These are phyloP conservation scores for Selene dorsalis DNA, from an alignment of 2,797 vertebrate genomes.

Conservation along the genomic window DNA sequence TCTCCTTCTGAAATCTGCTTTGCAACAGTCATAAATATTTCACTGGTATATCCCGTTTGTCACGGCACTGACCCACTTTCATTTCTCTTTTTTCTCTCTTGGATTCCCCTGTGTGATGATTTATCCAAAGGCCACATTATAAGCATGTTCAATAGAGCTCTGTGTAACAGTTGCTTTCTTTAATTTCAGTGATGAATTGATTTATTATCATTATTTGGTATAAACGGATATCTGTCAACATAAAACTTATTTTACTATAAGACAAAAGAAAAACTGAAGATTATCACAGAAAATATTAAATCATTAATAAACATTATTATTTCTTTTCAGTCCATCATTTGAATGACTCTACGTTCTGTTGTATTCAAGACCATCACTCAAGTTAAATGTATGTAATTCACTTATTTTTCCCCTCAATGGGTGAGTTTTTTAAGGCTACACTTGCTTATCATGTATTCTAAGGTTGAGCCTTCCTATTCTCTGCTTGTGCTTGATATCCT, in stretches of 20 bases:
- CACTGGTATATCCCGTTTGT: neutral
- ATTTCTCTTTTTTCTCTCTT: neutral
- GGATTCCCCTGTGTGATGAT: neutral
- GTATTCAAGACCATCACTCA: neutral
- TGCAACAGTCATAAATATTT: constrained; percentile 6
- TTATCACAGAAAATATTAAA: constrained; percentile 6
- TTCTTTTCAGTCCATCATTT: neutral
- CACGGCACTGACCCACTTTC: constrained; percentile 26
- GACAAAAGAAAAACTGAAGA: neutral
- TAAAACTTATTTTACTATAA: neutral
- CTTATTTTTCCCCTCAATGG: neutral
- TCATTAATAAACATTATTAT: neutral
- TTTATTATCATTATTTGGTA: neutral
- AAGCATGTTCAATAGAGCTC: neutral
- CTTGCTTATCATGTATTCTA: constrained; percentile 7
- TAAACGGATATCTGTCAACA: neutral
- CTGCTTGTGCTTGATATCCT: constrained; percentile 52
- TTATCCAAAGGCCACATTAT: neutral
- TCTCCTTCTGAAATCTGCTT: constrained; percentile 27
- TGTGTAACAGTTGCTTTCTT: neutral
- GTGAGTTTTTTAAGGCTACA: constrained; percentile 1
- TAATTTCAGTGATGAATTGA: neutral
- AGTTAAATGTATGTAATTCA: constrained; percentile 4
- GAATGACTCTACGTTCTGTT: neutral
- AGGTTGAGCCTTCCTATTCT: constrained; percentile 43